Percentiles rank a stretch among this genome's conserved stretches.
Evolutionary conservation across 2,888 invertebrate genomes (phyloP).

Genomic region (Adelphocoris suturalis): DNA sequence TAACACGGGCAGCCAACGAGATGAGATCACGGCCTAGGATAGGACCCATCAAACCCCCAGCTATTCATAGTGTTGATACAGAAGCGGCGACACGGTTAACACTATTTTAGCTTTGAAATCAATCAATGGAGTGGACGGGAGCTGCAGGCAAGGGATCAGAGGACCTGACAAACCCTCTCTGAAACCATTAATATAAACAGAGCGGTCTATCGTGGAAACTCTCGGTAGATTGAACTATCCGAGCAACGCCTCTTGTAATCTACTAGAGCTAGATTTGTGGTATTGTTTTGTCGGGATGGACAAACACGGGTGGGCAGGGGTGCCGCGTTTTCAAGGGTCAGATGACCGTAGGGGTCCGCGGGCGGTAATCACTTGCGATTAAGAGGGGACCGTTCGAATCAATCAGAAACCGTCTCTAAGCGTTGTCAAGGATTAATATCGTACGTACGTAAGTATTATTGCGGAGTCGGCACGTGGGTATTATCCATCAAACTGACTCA

Average conservation of each 20-base stretch:
- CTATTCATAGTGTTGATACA: slow-evolving; percentile 58
- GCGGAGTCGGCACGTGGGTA: slow-evolving; percentile 33
- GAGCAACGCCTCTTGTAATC: slow-evolving; percentile 57
- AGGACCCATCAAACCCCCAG: not conserved
- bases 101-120: slow-evolving; percentile 69
- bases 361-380: slow-evolving; percentile 67
- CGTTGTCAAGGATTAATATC: slow-evolving; percentile 46
- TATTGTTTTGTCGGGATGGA: slow-evolving; percentile 46
- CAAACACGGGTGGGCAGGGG: not conserved
- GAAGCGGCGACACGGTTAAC: slow-evolving; percentile 28
- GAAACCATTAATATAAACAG: slow-evolving; percentile 68
- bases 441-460: slow-evolving; percentile 41
- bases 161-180: slow-evolving; percentile 49
- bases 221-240: slow-evolving; percentile 64
- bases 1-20: slow-evolving; percentile 46
- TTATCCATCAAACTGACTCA: slow-evolving; percentile 54
- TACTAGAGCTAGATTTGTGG: slow-evolving; percentile 60
- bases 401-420: slow-evolving; percentile 58
- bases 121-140: slow-evolving; percentile 62
- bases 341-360: slow-evolving; percentile 36
- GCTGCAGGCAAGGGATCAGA: slow-evolving; percentile 39
- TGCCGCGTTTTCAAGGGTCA: slow-evolving; percentile 26
- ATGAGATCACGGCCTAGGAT: slow-evolving; percentile 32
- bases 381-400: slow-evolving; percentile 56
- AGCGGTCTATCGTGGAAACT: slow-evolving; percentile 54